phyloP scores from a whole-genome alignment of 2,888 invertebrate genomes.

The Sminthurides aquaticus region DNA sequence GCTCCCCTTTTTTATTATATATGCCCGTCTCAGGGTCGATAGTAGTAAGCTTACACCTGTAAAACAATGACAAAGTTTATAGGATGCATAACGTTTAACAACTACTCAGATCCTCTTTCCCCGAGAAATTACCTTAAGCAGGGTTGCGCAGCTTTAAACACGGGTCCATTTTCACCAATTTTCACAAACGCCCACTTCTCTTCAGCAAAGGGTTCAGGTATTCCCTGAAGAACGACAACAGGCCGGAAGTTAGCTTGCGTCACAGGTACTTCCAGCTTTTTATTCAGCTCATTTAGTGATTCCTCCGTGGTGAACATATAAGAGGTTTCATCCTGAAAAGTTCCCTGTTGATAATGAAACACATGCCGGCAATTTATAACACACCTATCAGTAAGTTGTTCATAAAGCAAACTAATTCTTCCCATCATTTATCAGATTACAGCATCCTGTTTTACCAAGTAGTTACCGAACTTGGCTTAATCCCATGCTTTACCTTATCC shows the following conservation, averaged over 20 bases:
- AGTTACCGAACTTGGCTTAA: not conserved
- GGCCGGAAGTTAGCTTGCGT: slow-evolving; percentile 30
- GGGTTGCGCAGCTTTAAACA: slow-evolving; percentile 32
- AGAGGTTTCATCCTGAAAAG: slow-evolving; percentile 39
- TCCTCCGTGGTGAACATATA: slow-evolving; percentile 38
- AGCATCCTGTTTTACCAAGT: too few species aligned
- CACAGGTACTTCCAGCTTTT: slow-evolving; percentile 23
- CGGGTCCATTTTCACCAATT: slow-evolving; percentile 31
- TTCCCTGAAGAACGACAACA: slow-evolving; percentile 26
- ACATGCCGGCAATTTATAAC: too few species aligned
- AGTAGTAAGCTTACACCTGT: slow-evolving; percentile 32
- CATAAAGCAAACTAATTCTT: too few species aligned
- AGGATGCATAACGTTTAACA: not conserved
- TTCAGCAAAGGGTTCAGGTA: slow-evolving; percentile 33
- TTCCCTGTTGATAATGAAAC: slow-evolving; percentile 30
- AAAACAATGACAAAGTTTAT: not conserved
- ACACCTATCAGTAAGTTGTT: too few species aligned
- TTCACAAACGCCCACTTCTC: slow-evolving; percentile 34
- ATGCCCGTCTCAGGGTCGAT: slow-evolving; percentile 32
- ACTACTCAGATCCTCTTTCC: not conserved
- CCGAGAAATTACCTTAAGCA: slow-evolving; percentile 28
- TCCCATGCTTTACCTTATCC: too few species aligned
- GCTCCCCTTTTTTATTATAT: slow-evolving; percentile 29
- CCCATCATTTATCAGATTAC: too few species aligned
- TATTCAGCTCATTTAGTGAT: slow-evolving; percentile 30